These are phyloP conservation scores for Cryptomyrus ogoouensis DNA, from an alignment of 2,113 vertebrate genomes.

Conservation along the genomic window DNA sequence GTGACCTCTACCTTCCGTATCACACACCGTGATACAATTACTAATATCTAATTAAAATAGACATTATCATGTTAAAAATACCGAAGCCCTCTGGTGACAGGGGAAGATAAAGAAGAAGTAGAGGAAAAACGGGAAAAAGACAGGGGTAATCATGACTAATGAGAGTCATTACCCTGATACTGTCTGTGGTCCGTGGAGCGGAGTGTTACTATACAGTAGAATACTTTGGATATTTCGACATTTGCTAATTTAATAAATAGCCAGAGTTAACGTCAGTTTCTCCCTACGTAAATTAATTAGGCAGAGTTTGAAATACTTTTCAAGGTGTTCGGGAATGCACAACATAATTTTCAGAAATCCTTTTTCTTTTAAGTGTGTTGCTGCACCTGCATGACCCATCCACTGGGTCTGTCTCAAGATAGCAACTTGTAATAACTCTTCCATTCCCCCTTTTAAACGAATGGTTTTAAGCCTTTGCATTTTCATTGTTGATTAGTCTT, in stretches of 20 bases:
- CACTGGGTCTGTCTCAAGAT: not conserved
- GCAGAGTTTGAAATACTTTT: not conserved
- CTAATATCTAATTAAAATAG: not conserved
- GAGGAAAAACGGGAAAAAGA: too few species aligned
- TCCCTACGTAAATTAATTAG: not conserved
- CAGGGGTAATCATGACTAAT: too few species aligned
- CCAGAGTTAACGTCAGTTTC: not conserved
- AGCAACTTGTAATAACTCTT: not conserved
- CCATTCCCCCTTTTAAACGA: not conserved
- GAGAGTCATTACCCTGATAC: too few species aligned
- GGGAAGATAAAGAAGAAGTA: too few species aligned
- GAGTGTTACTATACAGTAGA: not conserved
- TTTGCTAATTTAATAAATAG: not conserved
- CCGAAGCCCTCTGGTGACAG: not conserved
- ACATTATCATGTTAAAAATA: not conserved
- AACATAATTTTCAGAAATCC: not conserved
- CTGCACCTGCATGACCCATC: not conserved
- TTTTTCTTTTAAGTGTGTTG: not conserved
- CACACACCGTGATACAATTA: too few species aligned
- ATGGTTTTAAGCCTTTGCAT: not conserved
- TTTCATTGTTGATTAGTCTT: not conserved
- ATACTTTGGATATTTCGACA: not conserved
- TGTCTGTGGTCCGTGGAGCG: too few species aligned
- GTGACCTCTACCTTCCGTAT: too few species aligned
- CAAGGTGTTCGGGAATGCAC: not conserved